These are phyloP conservation scores for Lacerta viridis DNA, from an alignment of 2,797 vertebrate species.

Conservation along the genomic window DNA sequence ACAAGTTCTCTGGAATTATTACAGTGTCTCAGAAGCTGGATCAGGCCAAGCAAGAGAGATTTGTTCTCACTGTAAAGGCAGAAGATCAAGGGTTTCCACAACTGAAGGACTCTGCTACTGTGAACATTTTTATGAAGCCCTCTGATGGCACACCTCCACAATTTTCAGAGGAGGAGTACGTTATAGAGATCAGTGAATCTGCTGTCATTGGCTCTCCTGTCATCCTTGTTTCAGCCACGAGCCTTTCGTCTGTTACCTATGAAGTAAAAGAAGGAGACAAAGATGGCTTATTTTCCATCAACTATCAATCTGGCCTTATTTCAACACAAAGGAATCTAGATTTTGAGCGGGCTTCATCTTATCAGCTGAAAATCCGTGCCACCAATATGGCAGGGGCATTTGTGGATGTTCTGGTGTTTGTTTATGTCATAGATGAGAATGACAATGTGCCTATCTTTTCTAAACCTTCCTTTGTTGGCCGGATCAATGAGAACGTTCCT, in stretches of 20 bases:
- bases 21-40: constrained; percentile 83
- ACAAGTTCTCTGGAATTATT: constrained; percentile 87
- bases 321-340: constrained; percentile 86
- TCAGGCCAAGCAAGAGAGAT: constrained; percentile 81
- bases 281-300: constrained; percentile 88
- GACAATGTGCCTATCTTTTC: constrained; percentile 90
- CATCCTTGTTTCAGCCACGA: constrained; percentile 85
- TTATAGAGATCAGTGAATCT: constrained; percentile 91
- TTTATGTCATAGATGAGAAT: constrained; percentile 94
- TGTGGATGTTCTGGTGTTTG: constrained; percentile 80
- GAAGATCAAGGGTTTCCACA: constrained; percentile 91
- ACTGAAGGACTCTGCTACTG: constrained; percentile 86
- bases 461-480: constrained; percentile 84
- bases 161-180: constrained; percentile 89
- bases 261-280: constrained; percentile 89
- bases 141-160: constrained; percentile 89
- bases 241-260: constrained; percentile 89
- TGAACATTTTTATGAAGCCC: constrained; percentile 84
- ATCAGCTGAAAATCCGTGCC: constrained; percentile 88
- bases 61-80: constrained; percentile 90
- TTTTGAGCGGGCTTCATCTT: constrained; percentile 88
- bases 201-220: constrained; percentile 84
- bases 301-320: constrained; percentile 90
- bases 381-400: constrained; percentile 86
- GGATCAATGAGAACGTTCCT: constrained; percentile 89